Conservation (phyloP, 2,888 invertebrate genomes). For the Drosophila formosana region DNA sequence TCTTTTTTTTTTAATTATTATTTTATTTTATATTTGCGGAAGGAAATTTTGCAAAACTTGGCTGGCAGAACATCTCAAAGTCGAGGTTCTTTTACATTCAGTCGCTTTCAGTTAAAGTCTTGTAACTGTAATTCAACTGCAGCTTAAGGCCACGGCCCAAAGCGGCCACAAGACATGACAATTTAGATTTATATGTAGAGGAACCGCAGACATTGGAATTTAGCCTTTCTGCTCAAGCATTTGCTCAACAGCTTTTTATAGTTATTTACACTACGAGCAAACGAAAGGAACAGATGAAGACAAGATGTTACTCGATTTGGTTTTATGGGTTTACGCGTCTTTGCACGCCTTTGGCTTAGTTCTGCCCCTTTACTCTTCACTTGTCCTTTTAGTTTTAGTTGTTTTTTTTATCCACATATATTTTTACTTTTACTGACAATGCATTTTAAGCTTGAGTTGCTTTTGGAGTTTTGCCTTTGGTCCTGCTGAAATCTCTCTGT, state of each 20-base stretch:
- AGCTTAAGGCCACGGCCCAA: slow-evolving; percentile 24
- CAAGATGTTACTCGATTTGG: slow-evolving; percentile 45
- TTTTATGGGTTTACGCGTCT: slow-evolving; percentile 26
- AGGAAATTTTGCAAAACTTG: background rate
- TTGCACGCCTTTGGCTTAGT: slow-evolving; percentile 15
- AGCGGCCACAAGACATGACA: slow-evolving; percentile 39
- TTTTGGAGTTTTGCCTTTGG: slow-evolving; percentile 4
- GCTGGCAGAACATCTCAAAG: background rate
- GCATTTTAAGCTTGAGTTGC: slow-evolving; percentile 48
- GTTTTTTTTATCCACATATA: slow-evolving; percentile 2
- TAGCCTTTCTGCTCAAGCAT: slow-evolving; percentile 10
- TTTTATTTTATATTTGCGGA: background rate
- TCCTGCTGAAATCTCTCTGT: slow-evolving; percentile 2
- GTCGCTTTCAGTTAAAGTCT: slow-evolving; percentile 15
- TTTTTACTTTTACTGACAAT: slow-evolving; percentile 28
- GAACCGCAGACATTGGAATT: slow-evolving; percentile 47
- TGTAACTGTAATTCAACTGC: slow-evolving; percentile 48
- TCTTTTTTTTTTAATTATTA: background rate
- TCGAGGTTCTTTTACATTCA: background rate
- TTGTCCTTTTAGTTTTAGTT: slow-evolving; percentile 14
- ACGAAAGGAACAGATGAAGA: slow-evolving; percentile 37
- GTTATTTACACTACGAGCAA: slow-evolving; percentile 30
- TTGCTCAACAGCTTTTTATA: slow-evolving; percentile 38
- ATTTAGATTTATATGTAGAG: slow-evolving; percentile 35
- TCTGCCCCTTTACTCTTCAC: background rate